These are phyloP conservation scores for Thera britannica DNA, from an alignment of 2,888 invertebrate genomes.

Conservation along the genomic window DNA sequence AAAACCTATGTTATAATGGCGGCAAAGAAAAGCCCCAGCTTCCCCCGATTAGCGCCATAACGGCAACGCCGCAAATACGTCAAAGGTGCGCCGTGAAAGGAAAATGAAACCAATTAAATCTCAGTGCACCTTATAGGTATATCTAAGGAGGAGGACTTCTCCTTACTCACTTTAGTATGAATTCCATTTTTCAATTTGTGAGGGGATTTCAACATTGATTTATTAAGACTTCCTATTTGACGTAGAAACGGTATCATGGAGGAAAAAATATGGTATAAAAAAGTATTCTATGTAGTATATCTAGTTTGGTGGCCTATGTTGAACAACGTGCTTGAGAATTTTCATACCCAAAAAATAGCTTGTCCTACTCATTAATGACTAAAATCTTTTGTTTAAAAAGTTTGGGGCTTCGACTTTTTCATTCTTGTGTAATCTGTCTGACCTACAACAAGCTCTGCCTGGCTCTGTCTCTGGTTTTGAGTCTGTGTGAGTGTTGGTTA, in stretches of 20 bases:
- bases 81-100: constrained; percentile 20
- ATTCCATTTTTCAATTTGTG: background rate
- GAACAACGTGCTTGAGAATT: too few relatives aligned
- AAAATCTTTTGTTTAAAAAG: too few relatives aligned
- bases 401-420: too few relatives aligned
- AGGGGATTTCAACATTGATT: background rate
- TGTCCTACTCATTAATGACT: too few relatives aligned
- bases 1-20: constrained; percentile 12
- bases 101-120: constrained; percentile 31
- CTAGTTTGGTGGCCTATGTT: background rate
- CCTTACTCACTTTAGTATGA: background rate
- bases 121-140: constrained; percentile 7
- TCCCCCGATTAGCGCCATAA: constrained; percentile 16
- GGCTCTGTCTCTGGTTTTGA: too few relatives aligned
- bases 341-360: too few relatives aligned
- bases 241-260: background rate
- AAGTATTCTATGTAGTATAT: background rate
- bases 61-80: constrained; percentile 7
- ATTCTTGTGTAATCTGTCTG: too few relatives aligned
- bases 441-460: too few relatives aligned
- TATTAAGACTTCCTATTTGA: background rate
- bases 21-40: constrained; percentile 6
- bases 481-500: too few relatives aligned
- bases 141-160: background rate
- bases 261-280: background rate